Evolutionary conservation across 2,113 vertebrate species (phyloP).

Genomic region (Dicentrarchus labrax): DNA sequence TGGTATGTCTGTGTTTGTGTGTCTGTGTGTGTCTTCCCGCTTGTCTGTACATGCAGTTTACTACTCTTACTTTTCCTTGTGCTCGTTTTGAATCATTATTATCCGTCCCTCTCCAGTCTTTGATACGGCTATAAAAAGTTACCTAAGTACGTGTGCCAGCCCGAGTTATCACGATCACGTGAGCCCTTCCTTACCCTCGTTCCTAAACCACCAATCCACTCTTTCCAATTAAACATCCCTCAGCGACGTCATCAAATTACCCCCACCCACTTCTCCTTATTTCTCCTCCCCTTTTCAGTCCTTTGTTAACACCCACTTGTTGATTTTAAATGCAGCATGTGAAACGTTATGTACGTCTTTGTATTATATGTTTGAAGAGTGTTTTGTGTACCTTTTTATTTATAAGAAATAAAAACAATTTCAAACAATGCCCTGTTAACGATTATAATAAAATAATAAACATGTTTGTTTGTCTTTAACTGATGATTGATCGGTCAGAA

Average conservation of each 20-base stretch:
- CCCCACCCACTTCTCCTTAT: slow-evolving; percentile 11
- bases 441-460: neutral
- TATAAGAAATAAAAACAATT: neutral
- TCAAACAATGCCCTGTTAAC: neutral
- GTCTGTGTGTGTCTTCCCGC: slow-evolving; percentile 11
- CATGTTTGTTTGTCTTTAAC: neutral
- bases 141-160: slow-evolving; percentile 7
- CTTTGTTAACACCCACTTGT: slow-evolving; percentile 27
- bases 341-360: neutral
- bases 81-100: slow-evolving; percentile 23
- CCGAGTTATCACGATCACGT: slow-evolving; percentile 15
- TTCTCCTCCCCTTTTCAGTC: slow-evolving; percentile 15
- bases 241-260: slow-evolving; percentile 10
- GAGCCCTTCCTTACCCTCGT: neutral
- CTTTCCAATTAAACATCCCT: slow-evolving; percentile 16
- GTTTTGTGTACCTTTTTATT: neutral
- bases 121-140: slow-evolving; percentile 28
- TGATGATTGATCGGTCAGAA: neutral
- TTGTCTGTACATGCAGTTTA: slow-evolving; percentile 16
- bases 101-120: slow-evolving; percentile 11
- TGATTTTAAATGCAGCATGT: slow-evolving; percentile 25
- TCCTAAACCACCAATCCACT: slow-evolving; percentile 25
- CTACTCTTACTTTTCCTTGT: slow-evolving; percentile 8
- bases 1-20: slow-evolving; percentile 43
- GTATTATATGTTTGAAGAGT: neutral